Base-by-base conservation (phyloP, 2,888 invertebrate species). In the Drosophila cognata region DNA sequence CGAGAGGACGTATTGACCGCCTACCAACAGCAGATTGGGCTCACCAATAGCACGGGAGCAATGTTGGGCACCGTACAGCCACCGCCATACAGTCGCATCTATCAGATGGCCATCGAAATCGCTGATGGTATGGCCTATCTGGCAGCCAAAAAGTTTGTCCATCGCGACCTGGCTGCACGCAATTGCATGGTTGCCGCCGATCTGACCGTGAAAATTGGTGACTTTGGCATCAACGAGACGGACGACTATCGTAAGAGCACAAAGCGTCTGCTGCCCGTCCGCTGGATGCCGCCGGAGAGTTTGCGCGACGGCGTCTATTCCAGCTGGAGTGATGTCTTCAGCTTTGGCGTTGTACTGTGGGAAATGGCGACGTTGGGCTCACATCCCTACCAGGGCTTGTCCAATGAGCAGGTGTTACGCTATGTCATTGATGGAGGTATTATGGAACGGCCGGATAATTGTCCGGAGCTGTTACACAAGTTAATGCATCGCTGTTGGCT, bases 121-220 rank as follows among this genome's bases (percentile, higher is more conserved):
- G 98, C 99, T 29, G 99, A 99, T 93, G 99, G 99, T 67, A 99
- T 99, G 99, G 98, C 98, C 4, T 99, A 99, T 94, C 94, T 99
- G 80, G 95, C 98, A 63, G 97, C 97, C 64, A 97, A 97, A 91
- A 99, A 98, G 93, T 98, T 97, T 92, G 98, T 98, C 75, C 99
- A 99, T 93, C 95, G 99, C 80, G 99, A 99, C 94, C 94, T 99
- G 81, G 99, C 99, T 64, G 98, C 98, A 62, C 95, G 99, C 71
- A 99, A 99, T 94, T 98, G 98, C 91, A 98, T 99, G 98, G 98
- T 99, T 46, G 96, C 97, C 70, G 96, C 96, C 28, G 97, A 98
- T 94, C 94, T 98, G 87, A 97, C 97, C 0, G 98, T 98, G 13
- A 98, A 98, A 94, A 97, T 97, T 88, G 98, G 98, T 33, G 98